These are phyloP conservation scores for Andrena bicolor DNA, from an alignment of 2,888 invertebrate species.

Conservation along the genomic window DNA sequence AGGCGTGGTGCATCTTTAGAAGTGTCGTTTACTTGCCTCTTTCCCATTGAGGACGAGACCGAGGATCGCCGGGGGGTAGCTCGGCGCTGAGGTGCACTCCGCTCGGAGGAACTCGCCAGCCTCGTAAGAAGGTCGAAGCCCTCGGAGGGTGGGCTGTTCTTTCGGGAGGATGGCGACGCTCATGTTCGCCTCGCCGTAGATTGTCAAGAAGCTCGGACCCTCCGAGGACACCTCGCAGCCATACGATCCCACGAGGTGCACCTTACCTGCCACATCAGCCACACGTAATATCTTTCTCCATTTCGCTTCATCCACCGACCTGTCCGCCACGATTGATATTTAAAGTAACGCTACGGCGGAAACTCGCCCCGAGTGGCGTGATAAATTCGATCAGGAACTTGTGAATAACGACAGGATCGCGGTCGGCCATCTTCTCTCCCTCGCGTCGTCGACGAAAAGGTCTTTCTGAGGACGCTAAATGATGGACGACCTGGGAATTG, in stretches of 20 bases:
- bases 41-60: slow-evolving; percentile 81
- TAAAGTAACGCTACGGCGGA: slow-evolving; percentile 27
- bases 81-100: slow-evolving; percentile 81
- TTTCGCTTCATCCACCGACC: slow-evolving; percentile 20
- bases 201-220: slow-evolving; percentile 78
- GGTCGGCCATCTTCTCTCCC: neutral
- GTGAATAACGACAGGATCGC: slow-evolving; percentile 21
- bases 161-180: slow-evolving; percentile 80
- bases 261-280: slow-evolving; percentile 64
- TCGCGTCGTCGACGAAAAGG: neutral
- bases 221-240: slow-evolving; percentile 82
- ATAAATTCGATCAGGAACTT: slow-evolving; percentile 40
- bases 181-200: slow-evolving; percentile 79
- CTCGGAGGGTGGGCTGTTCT: slow-evolving; percentile 78
- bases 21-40: slow-evolving; percentile 73
- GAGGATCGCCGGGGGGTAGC: slow-evolving; percentile 80
- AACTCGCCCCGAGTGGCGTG: neutral
- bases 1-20: neutral
- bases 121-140: slow-evolving; percentile 80
- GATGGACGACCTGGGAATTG: slow-evolving; percentile 31
- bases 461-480: slow-evolving; percentile 7
- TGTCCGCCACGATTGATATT: slow-evolving; percentile 43
- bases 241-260: slow-evolving; percentile 79
- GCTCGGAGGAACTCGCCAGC: slow-evolving; percentile 79
- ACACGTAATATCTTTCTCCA: slow-evolving; percentile 31